Percentiles rank a stretch among this genome's conserved stretches.
These are phyloP conservation scores for Rynchops niger DNA, from an alignment of 2,113 vertebrate species.

Conservation along the genomic window DNA sequence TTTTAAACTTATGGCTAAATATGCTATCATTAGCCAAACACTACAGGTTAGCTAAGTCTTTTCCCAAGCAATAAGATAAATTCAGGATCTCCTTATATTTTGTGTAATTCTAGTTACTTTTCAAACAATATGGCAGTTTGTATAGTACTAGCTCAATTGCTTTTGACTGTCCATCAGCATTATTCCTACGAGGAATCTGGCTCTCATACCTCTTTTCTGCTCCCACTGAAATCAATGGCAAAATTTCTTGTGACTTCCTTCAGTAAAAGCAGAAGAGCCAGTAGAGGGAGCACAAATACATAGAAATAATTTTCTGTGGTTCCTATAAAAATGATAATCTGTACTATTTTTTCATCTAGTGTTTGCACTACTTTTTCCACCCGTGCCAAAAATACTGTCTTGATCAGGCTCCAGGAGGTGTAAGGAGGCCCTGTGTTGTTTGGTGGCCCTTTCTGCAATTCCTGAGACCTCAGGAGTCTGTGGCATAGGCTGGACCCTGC, in stretches of 20 bases:
- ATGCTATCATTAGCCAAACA: neutral
- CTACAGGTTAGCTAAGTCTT: neutral
- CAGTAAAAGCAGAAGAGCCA: constrained; percentile 5
- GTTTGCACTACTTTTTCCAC: neutral
- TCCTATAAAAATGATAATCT: neutral
- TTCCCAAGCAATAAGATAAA: neutral
- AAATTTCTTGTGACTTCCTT: neutral
- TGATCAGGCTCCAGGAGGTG: neutral
- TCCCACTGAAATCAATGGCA: neutral
- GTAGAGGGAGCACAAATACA: constrained; percentile 63
- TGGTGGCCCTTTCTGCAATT: neutral
- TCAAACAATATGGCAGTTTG: neutral
- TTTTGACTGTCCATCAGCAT: neutral
- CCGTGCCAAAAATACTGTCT: neutral
- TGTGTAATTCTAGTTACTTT: neutral
- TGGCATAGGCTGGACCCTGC: neutral
- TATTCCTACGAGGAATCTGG: neutral
- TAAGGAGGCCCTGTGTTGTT: neutral
- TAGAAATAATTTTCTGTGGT: neutral
- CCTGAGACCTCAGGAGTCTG: neutral
- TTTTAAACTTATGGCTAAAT: neutral
- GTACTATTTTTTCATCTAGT: neutral
- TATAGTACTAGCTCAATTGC: neutral
- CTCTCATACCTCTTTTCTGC: neutral
- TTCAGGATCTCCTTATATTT: neutral